These are phyloP conservation scores for Poeciliopsis presidionis DNA, from an alignment of 2,797 vertebrate species.

Conservation along the genomic window DNA sequence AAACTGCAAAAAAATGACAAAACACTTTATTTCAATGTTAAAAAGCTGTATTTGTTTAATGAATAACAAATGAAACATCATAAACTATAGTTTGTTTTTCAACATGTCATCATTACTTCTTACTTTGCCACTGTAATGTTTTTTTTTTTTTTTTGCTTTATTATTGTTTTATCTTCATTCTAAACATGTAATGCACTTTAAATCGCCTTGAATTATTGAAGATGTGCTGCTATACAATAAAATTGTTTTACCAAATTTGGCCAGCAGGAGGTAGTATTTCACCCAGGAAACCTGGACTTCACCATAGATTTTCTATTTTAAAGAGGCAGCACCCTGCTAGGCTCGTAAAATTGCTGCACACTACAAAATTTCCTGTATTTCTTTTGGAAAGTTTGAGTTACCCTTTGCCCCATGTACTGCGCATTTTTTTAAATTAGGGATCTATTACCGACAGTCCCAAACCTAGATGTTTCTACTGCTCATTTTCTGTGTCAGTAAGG, in stretches of 20 bases:
- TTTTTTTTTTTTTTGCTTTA: no score
- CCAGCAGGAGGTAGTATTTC: constrained; percentile 11
- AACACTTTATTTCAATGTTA: background rate
- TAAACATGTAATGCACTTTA: background rate
- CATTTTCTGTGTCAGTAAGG: rapidly evolving
- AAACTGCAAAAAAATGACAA: background rate
- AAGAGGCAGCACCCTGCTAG: background rate
- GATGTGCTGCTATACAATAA: background rate
- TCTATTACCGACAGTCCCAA: background rate
- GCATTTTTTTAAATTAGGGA: background rate
- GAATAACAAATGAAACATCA: background rate
- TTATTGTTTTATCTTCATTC: background rate
- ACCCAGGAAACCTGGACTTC: background rate
- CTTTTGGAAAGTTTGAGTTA: background rate
- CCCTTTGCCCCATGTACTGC: no score
- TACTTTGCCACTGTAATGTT: background rate
- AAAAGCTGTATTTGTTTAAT: background rate
- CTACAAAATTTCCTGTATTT: background rate
- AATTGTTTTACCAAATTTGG: background rate
- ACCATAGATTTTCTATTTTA: constrained; percentile 47
- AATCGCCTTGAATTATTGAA: background rate
- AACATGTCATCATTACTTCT: background rate
- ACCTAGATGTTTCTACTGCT: rapidly evolving
- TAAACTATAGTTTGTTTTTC: background rate
- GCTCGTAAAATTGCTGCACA: background rate